Base-by-base conservation (phyloP, 1,140 invertebrate species). In the Pygmarrhopalites habei region DNA sequence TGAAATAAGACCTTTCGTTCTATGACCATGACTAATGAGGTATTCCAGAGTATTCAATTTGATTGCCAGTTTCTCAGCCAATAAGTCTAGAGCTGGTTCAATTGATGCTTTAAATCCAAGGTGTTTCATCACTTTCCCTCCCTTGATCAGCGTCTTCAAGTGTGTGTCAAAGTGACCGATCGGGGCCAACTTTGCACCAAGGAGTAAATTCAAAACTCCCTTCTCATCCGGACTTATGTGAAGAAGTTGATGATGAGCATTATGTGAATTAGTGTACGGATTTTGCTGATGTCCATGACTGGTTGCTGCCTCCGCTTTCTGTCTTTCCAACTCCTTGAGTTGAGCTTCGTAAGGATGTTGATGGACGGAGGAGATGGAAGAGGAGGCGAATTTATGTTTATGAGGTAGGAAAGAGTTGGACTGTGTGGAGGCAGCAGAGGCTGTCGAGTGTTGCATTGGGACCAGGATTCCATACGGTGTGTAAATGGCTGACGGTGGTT, bases 381-480 rank as follows among this genome's bases (percentile, higher is more conserved):
- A 7, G 32, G 32, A 35, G 32, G 5, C 32, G 15, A 15, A 35
- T 5, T 7, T 7, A 35, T 35, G 32, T n/a, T n/a, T n/a, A n/a
- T n/a, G n/a, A n/a, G n/a, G 39, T 41, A 10, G 39, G 39, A 10
- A n/a, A n/a, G 44, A 47, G 44, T 4, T 10, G 5, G 44, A 47
- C 17, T 62, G 23, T n/a, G 17, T 4, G 30, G 5, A 1, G 53
- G 23, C 46, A 17, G 3, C 7, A 32, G 5, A 15, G 44, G 41
- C 43, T 51, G 41, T 17, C 30, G 59, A 47, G 15, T 53, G 53
- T 19, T 62, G 60, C 60, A 71, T 66, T 3, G 69, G 69, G 5
- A 71, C 58, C 1, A 71, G 55, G 25, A 71, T 56, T 14, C 69
- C 69, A 49, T 71, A 71, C 2, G 69, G 69, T 2, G 69, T 71